These are phyloP conservation scores for Chloroceryle aenea DNA, from an alignment of 2,113 vertebrate species.

Conservation along the genomic window DNA sequence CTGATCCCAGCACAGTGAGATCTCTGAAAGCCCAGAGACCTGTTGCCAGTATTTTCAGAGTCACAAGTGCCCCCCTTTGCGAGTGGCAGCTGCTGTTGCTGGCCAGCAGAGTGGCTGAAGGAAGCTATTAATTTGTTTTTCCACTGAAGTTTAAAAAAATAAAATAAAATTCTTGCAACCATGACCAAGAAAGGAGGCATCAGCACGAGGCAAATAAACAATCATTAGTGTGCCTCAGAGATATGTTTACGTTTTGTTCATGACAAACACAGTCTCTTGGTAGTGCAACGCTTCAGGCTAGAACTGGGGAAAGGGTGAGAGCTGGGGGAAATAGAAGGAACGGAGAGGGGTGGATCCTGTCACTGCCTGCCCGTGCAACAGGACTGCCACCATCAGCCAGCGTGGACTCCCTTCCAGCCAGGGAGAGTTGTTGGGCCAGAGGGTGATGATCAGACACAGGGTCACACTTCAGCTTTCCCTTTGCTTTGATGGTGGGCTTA, in stretches of 20 bases:
- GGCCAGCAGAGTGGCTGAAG: background rate
- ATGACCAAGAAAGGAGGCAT: conserved; percentile 38
- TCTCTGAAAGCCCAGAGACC: background rate
- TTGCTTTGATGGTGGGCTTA: background rate
- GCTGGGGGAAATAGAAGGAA: background rate
- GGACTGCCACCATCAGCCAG: fast-evolving
- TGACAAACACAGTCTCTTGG: background rate
- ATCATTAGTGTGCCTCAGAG: background rate
- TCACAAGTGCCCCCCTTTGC: background rate
- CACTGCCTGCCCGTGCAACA: background rate
- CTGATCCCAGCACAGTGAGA: background rate
- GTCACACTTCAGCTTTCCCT: background rate
- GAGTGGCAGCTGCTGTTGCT: background rate
- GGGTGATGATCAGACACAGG: fast-evolving
- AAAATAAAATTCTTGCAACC: background rate
- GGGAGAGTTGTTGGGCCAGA: background rate
- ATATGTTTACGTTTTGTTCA: conserved; percentile 18
- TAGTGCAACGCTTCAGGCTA: fast-evolving
- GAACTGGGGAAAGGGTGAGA: background rate
- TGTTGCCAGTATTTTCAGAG: background rate
- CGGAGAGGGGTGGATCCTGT: background rate
- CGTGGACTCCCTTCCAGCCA: fast-evolving
- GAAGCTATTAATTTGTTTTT: conserved; percentile 24
- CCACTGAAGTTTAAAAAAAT: background rate
- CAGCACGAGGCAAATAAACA: conserved; percentile 41